These are phyloP conservation scores for Hyles euphorbiae DNA, from an alignment of 1,140 invertebrate species.

Conservation along the genomic window DNA sequence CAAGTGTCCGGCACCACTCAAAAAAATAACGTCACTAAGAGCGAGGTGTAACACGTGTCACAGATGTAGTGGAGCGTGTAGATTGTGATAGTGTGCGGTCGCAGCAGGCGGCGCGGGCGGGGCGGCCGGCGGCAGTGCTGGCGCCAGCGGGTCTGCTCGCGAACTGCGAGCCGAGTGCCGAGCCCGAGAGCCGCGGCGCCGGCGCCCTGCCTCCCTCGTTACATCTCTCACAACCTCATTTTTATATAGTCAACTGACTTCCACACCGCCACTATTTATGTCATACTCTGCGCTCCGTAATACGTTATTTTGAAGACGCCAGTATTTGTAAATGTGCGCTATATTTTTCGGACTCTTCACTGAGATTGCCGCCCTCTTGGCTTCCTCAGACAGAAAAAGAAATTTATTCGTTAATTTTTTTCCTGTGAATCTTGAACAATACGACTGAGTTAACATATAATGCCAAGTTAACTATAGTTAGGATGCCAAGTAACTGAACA, in stretches of 20 bases:
- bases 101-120: slow-evolving; percentile 13
- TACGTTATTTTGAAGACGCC: slow-evolving; percentile 62
- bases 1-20: slow-evolving; percentile 7
- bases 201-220: slow-evolving; percentile 53
- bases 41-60: slow-evolving; percentile 1
- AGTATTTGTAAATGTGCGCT: slow-evolving; percentile 55
- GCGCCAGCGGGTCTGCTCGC: slow-evolving; percentile 63
- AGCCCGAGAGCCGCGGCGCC: slow-evolving; percentile 50
- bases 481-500: too few relatives aligned
- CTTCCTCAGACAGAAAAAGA: slow-evolving; percentile 22
- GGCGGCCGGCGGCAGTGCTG: slow-evolving; percentile 43
- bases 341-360: slow-evolving; percentile 41
- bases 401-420: slow-evolving; percentile 38
- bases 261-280: slow-evolving; percentile 68
- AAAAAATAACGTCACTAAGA: slow-evolving; percentile 1
- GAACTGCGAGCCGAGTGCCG: slow-evolving; percentile 45
- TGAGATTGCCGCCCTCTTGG: slow-evolving; percentile 26
- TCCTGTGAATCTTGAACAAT: slow-evolving; percentile 7
- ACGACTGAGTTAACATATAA: too few relatives aligned
- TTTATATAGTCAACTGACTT: slow-evolving; percentile 74
- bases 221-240: slow-evolving; percentile 62
- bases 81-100: slow-evolving; percentile 7
- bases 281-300: slow-evolving; percentile 64
- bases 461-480: too few relatives aligned
- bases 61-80: background rate